phyloP scores from a whole-genome alignment of 23 tunicate genomes.

The Trididemnum nubilum region DNA sequence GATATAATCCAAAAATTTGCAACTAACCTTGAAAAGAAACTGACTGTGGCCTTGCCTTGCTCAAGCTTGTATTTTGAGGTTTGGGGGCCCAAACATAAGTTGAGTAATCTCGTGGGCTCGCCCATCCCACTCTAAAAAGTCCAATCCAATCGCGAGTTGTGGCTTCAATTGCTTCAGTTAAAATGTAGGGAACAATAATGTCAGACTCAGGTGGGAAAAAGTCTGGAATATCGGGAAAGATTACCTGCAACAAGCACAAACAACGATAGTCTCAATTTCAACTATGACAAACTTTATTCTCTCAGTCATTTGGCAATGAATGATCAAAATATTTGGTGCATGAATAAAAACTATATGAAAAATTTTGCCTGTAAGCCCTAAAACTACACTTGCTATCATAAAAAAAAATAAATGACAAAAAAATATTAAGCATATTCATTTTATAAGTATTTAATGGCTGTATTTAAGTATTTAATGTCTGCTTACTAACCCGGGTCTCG shows the following conservation, averaged over 20 bases:
- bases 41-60: constrained; percentile 29
- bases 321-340: neutral
- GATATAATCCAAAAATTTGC: too few relatives aligned
- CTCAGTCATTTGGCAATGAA: too few relatives aligned
- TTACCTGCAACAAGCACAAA: constrained; percentile 50
- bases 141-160: constrained; percentile 92
- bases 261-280: too few relatives aligned
- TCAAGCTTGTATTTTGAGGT: constrained; percentile 13
- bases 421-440: too few relatives aligned
- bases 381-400: too few relatives aligned
- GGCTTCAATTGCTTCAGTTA: constrained; percentile 56
- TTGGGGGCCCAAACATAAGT: constrained; percentile 88
- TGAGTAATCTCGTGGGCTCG: constrained; percentile 78
- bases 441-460: too few relatives aligned
- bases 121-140: constrained; percentile 88
- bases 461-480: too few relatives aligned
- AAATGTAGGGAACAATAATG: constrained; percentile 48
- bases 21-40: constrained; percentile 66
- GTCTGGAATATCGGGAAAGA: constrained; percentile 81
- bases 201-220: constrained; percentile 81
- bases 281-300: neutral
- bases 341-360: too few relatives aligned
- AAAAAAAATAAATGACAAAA: too few relatives aligned
- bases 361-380: too few relatives aligned
- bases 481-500: too few relatives aligned